Conservation (phyloP, 2,888 invertebrate species). For the Acanthoscelides obtectus region DNA sequence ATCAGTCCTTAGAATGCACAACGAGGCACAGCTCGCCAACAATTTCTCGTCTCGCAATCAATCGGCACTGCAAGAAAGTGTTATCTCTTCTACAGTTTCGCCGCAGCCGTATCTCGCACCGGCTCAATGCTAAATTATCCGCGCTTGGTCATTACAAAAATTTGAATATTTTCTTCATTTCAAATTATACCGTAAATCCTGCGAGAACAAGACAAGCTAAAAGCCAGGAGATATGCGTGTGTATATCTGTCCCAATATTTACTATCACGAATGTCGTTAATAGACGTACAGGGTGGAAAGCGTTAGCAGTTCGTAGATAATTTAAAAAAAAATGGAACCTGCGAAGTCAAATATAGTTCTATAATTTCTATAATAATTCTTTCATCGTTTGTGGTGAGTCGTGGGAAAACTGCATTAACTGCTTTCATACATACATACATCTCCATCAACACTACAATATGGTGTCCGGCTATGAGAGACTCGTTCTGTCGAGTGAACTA, state of each 20-base stretch:
- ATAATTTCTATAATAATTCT: too few species aligned
- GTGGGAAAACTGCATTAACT: too few species aligned
- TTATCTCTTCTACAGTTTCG: neutral
- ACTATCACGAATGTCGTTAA: neutral
- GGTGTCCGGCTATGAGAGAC: too few species aligned
- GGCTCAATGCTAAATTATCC: neutral
- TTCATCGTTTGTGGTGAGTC: too few species aligned
- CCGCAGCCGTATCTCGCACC: neutral
- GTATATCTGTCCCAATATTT: constrained; percentile 27
- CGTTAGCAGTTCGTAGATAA: too few species aligned
- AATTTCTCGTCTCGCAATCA: neutral
- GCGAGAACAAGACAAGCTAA: constrained; percentile 41
- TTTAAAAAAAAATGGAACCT: too few species aligned
- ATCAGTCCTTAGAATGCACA: neutral
- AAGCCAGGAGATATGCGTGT: constrained; percentile 37
- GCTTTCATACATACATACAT: too few species aligned
- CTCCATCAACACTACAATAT: too few species aligned
- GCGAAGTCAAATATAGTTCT: too few species aligned
- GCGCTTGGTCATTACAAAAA: neutral
- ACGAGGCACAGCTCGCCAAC: too few species aligned
- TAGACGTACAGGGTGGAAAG: neutral
- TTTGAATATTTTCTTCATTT: constrained; percentile 3
- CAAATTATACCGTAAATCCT: constrained; percentile 37
- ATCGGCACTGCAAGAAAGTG: neutral
- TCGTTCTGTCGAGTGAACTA: too few species aligned